phyloP scores from a whole-genome alignment of 2,113 vertebrate species.

The Zapornia atra region DNA sequence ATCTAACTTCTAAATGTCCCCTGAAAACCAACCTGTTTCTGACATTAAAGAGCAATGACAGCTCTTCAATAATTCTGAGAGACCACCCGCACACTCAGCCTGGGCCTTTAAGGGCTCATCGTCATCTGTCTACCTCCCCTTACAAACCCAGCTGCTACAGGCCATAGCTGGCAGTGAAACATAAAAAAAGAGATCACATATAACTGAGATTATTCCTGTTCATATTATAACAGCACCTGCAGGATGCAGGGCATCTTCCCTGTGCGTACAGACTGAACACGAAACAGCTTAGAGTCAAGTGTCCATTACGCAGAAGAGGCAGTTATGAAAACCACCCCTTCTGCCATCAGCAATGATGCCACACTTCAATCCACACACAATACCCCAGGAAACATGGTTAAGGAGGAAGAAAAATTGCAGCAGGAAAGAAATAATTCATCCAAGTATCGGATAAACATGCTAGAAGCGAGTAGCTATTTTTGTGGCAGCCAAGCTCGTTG shows the following conservation, averaged over 20 bases:
- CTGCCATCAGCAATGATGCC: not conserved
- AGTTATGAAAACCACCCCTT: not conserved
- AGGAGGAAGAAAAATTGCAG: not conserved
- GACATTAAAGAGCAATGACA: not conserved
- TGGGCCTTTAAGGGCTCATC: not conserved
- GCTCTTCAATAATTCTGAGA: not conserved
- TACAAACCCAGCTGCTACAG: not conserved
- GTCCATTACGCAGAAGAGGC: not conserved
- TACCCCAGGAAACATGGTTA: not conserved
- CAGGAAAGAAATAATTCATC: not conserved
- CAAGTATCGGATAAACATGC: not conserved
- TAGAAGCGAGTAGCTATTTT: not conserved
- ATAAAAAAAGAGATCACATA: not conserved
- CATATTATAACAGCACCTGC: not conserved
- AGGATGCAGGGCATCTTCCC: not conserved
- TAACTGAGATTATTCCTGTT: not conserved
- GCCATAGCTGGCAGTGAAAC: not conserved
- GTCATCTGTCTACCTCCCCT: not conserved
- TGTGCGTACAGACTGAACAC: not conserved
- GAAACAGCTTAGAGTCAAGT: not conserved
- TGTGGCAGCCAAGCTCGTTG: not conserved
- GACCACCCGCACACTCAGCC: not conserved
- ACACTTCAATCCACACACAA: not conserved
- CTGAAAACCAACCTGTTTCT: not conserved
- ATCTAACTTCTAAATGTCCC: not conserved